Evolutionary conservation across 2,113 vertebrate genomes (phyloP).

Genomic region (Epinephelus cyanopodus): DNA sequence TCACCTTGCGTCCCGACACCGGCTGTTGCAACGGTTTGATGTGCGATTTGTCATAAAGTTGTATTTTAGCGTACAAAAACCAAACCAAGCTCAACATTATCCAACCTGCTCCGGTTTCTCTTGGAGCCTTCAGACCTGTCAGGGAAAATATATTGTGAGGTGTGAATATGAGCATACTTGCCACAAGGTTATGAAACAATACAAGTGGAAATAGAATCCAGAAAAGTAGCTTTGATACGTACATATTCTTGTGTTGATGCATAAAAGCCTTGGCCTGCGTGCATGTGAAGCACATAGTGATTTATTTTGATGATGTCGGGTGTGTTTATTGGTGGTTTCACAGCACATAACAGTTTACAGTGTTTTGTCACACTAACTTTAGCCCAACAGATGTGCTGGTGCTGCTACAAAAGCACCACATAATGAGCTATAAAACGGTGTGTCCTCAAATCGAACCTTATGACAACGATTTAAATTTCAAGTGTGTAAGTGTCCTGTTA

Average conservation of each 20-base stretch:
- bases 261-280: neutral
- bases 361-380: slow-evolving; percentile 37
- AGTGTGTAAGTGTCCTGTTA: slow-evolving; percentile 43
- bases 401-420: neutral
- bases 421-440: slow-evolving; percentile 25
- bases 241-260: neutral
- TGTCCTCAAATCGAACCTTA: neutral
- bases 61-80: slow-evolving; percentile 52
- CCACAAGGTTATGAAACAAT: neutral
- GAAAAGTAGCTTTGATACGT: neutral
- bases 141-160: neutral
- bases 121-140: slow-evolving; percentile 18
- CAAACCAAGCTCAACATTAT: slow-evolving; percentile 39
- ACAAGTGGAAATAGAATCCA: neutral
- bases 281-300: neutral
- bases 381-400: slow-evolving; percentile 16
- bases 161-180: neutral
- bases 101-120: slow-evolving; percentile 31
- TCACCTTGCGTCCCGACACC: slow-evolving; percentile 58
- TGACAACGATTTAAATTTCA: slow-evolving; percentile 4
- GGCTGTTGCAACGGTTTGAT: slow-evolving; percentile 41
- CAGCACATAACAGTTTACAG: slow-evolving; percentile 27
- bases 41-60: slow-evolving; percentile 64
- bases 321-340: slow-evolving; percentile 45
- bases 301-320: slow-evolving; percentile 24